phyloP scores from a whole-genome alignment of 2,797 vertebrate species.

The Thamnophis elegans region DNA sequence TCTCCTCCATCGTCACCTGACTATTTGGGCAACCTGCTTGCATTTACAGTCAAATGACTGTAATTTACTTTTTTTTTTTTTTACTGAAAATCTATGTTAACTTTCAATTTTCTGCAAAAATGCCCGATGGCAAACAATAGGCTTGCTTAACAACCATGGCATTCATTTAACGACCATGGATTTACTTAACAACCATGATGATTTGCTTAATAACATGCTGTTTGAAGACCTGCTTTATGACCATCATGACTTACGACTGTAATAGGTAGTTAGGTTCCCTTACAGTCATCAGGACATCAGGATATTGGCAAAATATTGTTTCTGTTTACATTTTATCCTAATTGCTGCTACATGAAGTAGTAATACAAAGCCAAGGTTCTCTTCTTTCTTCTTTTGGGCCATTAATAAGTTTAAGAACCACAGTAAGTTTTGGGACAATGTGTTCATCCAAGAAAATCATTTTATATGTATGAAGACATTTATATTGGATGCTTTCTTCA shows the following conservation, averaged over 20 bases:
- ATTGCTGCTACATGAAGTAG: neutral
- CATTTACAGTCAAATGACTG: too few relatives aligned
- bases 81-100: too few relatives aligned
- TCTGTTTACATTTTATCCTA: neutral
- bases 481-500: constrained; percentile 38
- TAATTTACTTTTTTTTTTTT: too few relatives aligned
- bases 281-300: neutral
- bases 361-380: constrained; percentile 14
- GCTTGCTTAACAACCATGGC: too few relatives aligned
- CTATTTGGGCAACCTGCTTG: too few relatives aligned
- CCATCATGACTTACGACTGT: neutral
- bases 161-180: too few relatives aligned
- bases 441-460: constrained; percentile 38
- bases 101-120: too few relatives aligned
- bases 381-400: neutral
- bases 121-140: too few relatives aligned
- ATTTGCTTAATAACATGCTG: too few relatives aligned
- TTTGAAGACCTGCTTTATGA: neutral
- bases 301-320: neutral
- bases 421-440: neutral
- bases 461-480: constrained; percentile 40
- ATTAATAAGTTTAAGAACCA: constrained; percentile 30
- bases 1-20: too few relatives aligned
- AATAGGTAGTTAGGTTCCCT: neutral
- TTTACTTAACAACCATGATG: too few relatives aligned